Conservation (phyloP, 2,888 invertebrate species). For the Melitaea athalia region DNA sequence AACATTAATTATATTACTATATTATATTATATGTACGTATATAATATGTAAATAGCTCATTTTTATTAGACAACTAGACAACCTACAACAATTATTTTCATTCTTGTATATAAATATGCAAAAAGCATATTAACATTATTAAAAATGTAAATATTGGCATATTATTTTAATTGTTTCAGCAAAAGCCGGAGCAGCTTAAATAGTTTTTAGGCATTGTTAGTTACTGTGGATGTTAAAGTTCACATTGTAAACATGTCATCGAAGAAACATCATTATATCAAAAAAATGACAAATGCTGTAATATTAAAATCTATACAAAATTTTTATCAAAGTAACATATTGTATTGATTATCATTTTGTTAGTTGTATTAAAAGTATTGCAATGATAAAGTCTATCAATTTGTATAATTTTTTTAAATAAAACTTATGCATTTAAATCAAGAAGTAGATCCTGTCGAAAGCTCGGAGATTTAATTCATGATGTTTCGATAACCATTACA, state of each 20-base stretch:
- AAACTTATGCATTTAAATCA: conserved; percentile 52
- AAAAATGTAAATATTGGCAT: conserved; percentile 52
- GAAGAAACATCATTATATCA: conserved; percentile 25
- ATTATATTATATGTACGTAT: background rate
- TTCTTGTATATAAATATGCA: background rate
- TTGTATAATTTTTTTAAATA: conserved; percentile 73
- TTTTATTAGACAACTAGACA: background rate
- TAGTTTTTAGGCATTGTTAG: conserved; percentile 52
- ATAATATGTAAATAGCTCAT: background rate
- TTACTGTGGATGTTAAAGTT: conserved; percentile 33
- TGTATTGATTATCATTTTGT: conserved; percentile 28
- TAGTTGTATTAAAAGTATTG: conserved; percentile 28
- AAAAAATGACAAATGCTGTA: conserved; percentile 16
- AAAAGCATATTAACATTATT: conserved; percentile 6
- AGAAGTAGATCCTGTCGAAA: conserved; percentile 64
- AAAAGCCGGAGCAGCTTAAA: conserved; percentile 65
- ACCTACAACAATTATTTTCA: background rate
- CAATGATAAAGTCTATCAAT: conserved; percentile 45
- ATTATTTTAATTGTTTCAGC: conserved; percentile 77
- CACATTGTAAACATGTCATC: conserved; percentile 25
- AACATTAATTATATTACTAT: conserved; percentile 3
- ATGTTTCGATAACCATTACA: conserved; percentile 71
- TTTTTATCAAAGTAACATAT: conserved; percentile 8
- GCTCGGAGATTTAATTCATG: conserved; percentile 63
- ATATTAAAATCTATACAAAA: conserved; percentile 15